Conservation (phyloP, 2,113 vertebrate species). For the Oceanites oceanicus region DNA sequence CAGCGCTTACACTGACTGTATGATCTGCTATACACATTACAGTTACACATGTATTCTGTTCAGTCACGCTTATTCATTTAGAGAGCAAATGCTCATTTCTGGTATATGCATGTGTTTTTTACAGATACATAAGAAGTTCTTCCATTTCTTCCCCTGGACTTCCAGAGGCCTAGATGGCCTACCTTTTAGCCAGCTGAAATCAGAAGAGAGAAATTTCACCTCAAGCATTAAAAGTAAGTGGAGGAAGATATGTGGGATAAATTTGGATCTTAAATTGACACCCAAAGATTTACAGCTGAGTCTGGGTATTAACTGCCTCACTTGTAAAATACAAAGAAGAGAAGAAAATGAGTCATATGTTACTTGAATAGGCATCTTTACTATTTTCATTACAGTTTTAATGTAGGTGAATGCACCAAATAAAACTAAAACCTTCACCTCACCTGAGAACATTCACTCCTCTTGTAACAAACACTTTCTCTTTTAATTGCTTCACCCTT, state of each 20-base stretch:
- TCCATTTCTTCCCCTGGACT: not conserved
- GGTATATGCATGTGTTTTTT: accelerated
- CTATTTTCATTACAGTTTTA: not conserved
- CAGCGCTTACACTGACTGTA: accelerated
- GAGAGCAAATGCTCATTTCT: not conserved
- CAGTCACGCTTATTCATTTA: accelerated
- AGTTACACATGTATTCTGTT: accelerated
- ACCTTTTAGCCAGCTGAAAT: not conserved
- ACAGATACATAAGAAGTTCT: not conserved
- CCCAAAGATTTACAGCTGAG: not conserved
- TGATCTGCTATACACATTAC: not conserved
- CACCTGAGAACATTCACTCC: not conserved
- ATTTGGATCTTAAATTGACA: not conserved
- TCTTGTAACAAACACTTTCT: not conserved
- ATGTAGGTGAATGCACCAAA: not conserved
- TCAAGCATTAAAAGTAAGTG: not conserved
- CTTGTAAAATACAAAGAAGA: not conserved
- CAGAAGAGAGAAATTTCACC: not conserved
- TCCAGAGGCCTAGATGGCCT: not conserved
- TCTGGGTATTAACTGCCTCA: not conserved
- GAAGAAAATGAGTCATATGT: not conserved
- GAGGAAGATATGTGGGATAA: not conserved
- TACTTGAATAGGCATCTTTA: not conserved
- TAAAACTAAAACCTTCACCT: not conserved
- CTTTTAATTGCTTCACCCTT: not conserved